A percentile compares a stretch with the other conserved stretches of the same genome.
phyloP scores from a whole-genome alignment of 2,797 vertebrate genomes.

The Lagodon rhomboides region DNA sequence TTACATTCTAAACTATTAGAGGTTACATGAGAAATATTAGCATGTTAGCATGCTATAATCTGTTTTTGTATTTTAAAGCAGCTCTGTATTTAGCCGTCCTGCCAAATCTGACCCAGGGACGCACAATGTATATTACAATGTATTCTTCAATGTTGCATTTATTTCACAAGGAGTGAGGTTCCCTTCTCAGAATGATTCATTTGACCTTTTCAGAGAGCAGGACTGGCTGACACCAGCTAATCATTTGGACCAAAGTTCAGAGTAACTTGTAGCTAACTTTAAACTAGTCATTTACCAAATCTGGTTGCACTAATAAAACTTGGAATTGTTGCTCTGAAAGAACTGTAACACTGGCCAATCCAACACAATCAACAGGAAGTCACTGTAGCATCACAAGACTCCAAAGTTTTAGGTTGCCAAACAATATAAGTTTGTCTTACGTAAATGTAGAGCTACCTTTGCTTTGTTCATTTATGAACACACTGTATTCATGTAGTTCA shows the following conservation, averaged over 20 bases:
- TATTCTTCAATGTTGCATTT: not conserved
- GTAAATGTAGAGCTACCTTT: not conserved
- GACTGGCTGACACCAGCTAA: not conserved
- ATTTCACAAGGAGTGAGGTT: not conserved
- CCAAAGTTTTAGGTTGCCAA: not conserved
- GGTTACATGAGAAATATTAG: slow-evolving; percentile 2
- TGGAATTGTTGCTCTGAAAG: not conserved
- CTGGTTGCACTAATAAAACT: not conserved
- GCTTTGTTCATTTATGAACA: not conserved
- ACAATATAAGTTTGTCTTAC: not conserved
- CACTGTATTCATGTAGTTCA: not conserved
- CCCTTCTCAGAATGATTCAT: not conserved
- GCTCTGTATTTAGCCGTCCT: not conserved
- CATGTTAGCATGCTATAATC: slow-evolving; percentile 24
- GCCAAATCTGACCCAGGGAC: not conserved
- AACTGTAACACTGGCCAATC: not conserved
- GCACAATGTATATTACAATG: not conserved
- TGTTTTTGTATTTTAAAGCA: not conserved
- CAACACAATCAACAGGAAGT: not conserved
- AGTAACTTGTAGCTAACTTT: not conserved
- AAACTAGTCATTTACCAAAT: not conserved
- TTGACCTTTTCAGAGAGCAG: not conserved
- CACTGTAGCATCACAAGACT: not conserved
- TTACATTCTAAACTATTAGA: slow-evolving; percentile 1
- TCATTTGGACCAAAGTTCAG: too few species aligned